Evolutionary conservation across 2,113 vertebrate species (phyloP), one percentile per base, ranked within the genome.

Genomic region (Deroptyus accipitrinus): DNA sequence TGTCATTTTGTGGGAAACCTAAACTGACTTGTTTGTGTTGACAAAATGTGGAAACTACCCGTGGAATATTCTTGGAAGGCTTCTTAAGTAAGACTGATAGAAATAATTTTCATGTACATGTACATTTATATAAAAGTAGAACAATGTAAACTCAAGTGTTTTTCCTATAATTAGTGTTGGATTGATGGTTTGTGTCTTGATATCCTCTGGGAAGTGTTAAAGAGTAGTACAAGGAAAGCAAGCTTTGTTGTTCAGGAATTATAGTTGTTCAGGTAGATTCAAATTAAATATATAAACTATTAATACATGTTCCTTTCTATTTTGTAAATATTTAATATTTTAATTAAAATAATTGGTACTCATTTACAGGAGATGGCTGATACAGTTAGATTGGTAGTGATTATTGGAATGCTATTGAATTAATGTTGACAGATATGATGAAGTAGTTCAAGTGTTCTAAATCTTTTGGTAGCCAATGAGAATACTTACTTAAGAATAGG

Each of bases 311-410:
- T 86, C 77, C 48, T 91, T 89, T 92, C 83, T 90, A 91, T 96
- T 95, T 97, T 95, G 91, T 96, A 96, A 96, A 97, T 97, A 95
- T 93, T 96, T 95, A 96, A 92, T 95, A 93, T 92, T 95, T 95
- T 91, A 92, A 96, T 97, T 96, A 88, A 96, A 97, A 95, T 96
- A 93, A 96, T 96, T 92, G 86, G 48, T 88, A 69, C 88, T 90
- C 13, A 1, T 96, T 95, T 94, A 83, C 83, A 82, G 67, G 90
- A 93, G 90, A 37, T 14, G 52, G 73, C 93, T 94, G 83, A 95
- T 94, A 96, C 95, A 95, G 95, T 95, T 96, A 95, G 93, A 94
- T 97, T 92, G 93, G 95, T 97, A 93, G 82, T 87, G 83, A 91
- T 95, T 96, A 92, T 96, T 59, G 57, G 66, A 94, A 92, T 91